Conservation (phyloP, 2,113 vertebrate species). For the Colinus virginianus region DNA sequence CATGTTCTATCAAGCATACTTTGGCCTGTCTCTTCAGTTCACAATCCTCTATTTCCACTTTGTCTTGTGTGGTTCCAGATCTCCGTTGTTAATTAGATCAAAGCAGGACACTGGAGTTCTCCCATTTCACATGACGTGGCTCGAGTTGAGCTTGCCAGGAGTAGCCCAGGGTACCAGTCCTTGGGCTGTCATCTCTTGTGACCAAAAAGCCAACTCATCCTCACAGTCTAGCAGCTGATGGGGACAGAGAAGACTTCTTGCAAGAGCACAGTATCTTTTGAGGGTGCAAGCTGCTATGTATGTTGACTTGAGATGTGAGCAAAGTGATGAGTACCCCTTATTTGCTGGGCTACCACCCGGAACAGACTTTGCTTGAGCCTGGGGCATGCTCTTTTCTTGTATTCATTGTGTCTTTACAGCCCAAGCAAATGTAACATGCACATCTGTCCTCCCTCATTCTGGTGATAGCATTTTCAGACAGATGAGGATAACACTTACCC, state of each 20-base stretch:
- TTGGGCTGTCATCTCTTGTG: rapidly evolving
- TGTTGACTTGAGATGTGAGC: background rate
- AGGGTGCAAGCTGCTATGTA: background rate
- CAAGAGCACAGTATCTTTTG: background rate
- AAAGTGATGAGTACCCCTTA: background rate
- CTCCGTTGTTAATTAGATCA: background rate
- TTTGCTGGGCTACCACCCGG: background rate
- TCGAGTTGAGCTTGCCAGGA: background rate
- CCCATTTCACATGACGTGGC: background rate
- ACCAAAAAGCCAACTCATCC: background rate
- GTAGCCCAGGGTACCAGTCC: background rate
- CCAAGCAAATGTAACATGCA: background rate
- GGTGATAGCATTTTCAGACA: background rate
- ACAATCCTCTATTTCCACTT: background rate
- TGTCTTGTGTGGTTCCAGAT: background rate
- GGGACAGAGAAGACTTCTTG: background rate
- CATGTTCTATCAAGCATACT: background rate
- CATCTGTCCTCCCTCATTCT: background rate
- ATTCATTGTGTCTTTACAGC: background rate
- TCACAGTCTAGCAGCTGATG: rapidly evolving
- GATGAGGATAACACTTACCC: background rate
- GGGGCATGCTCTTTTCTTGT: background rate
- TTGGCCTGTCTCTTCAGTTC: background rate
- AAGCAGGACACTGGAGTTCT: background rate
- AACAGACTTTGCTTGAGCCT: background rate